Base-by-base conservation (phyloP, 2,797 vertebrate species). In the Aratinga solstitialis region DNA sequence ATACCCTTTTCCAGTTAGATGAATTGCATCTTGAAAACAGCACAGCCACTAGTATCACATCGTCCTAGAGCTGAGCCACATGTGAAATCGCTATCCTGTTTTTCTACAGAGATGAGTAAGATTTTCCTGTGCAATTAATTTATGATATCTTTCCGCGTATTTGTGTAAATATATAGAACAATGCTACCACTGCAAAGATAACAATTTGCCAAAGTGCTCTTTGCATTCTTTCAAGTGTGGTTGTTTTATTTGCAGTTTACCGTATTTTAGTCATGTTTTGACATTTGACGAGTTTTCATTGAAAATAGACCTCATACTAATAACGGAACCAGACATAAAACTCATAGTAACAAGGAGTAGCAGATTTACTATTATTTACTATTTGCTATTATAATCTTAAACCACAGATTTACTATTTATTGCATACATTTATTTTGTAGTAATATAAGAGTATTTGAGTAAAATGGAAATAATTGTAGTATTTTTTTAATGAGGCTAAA, bases 51-150 rank as follows among this genome's bases (percentile, higher is more conserved):
- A 97, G 97, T 95, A 97, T 95, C 97, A 93, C 59, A 19, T 97
- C 95, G 13, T 96, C 96, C 96, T 87, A 92, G 83, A 92, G 85
- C 93, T 95, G 74, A 97, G 93, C 93, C 94, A 82, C 93, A 91
- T 95, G 92, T 87, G 89, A 96, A 98, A 97, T 97, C 95, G 96
- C 92, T 95, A 97, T 90, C 96, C 94, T 97, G 95, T 98, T 98
- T 98, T 98, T 98, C 96, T 98, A 98, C 97, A 63, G 82, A 97
- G 81, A 98, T 98, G 97, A 98, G 97, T 98, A 98, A 98, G 91
- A 97, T 97, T 98, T 98, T 98, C 97, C 98, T 97, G 93, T 95
- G 86, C 89, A 95, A 94, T 96, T 97, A 95, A 96, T 97, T 69
- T 84, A 65, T 65, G 94, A 89, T 94, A 94, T 77, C 48, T 95